Evolutionary conservation across 2,888 invertebrate genomes (phyloP).

Genomic region (Schizotus pectinicornis): DNA sequence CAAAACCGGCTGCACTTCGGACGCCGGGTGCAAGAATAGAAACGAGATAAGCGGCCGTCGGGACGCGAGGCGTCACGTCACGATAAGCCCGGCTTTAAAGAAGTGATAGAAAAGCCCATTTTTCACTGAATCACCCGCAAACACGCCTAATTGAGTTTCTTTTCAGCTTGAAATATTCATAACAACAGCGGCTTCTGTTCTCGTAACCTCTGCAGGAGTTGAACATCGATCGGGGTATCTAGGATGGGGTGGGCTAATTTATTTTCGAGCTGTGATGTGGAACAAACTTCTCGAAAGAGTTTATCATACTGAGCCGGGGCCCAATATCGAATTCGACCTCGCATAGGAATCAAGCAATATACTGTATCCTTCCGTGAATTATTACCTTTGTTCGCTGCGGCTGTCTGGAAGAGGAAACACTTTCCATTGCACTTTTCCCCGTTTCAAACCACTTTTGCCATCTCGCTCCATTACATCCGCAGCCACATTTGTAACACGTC

Average conservation of each 20-base stretch:
- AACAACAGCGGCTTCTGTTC: background rate
- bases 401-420: background rate
- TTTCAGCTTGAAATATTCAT: background rate
- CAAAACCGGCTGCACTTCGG: constrained; percentile 3
- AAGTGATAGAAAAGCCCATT: too few species aligned
- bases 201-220: background rate
- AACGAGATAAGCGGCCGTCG: constrained; percentile 1
- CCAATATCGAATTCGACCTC: constrained; percentile 9
- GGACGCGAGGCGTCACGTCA: background rate
- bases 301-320: constrained; percentile 11
- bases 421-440: constrained; percentile 2
- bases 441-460: background rate
- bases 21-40: too few species aligned
- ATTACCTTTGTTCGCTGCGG: constrained; percentile 23
- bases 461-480: constrained; percentile 8
- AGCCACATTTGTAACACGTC: constrained; percentile 21
- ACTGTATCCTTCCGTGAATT: constrained; percentile 24
- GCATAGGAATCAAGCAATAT: constrained; percentile 19
- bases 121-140: too few species aligned
- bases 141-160: background rate
- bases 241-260: constrained; percentile 1
- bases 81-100: background rate
- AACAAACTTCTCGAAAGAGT: constrained; percentile 8
- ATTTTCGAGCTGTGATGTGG: constrained; percentile 1
- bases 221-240: background rate